Percentiles rank a stretch among this genome's conserved stretches.
phyloP scores from a whole-genome alignment of 92 coral and sea anemone genomes.

The Porites divaricata region DNA sequence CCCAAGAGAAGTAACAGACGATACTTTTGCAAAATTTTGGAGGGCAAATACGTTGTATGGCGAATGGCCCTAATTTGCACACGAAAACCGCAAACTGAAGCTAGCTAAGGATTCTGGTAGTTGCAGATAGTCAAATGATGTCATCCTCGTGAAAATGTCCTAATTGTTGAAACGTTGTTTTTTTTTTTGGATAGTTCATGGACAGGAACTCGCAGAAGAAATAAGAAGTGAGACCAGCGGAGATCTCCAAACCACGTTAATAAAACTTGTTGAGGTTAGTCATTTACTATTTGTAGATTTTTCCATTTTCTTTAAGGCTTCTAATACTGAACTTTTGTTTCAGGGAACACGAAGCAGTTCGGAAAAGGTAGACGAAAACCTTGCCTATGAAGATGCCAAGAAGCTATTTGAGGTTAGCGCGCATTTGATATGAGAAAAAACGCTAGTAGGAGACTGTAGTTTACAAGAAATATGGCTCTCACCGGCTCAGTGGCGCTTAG shows the following conservation, averaged over 20 bases:
- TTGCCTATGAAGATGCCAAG: slow-evolving; percentile 74
- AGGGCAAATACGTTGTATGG: too few relatives aligned
- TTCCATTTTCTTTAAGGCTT: background rate
- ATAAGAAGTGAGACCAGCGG: slow-evolving; percentile 89
- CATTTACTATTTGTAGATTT: background rate
- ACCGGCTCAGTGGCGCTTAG: too few relatives aligned
- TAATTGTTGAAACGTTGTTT: background rate
- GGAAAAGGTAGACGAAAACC: slow-evolving; percentile 60
- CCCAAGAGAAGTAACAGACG: too few relatives aligned
- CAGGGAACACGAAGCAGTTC: slow-evolving; percentile 57
- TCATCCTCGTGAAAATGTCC: background rate
- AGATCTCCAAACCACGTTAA: slow-evolving; percentile 75
- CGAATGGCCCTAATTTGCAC: too few relatives aligned
- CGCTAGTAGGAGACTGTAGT: too few relatives aligned
- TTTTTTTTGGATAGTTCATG: slow-evolving; percentile 51
- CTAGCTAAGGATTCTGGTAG: background rate
- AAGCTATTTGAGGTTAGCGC: slow-evolving; percentile 72
- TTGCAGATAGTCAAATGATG: background rate
- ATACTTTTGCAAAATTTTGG: too few relatives aligned
- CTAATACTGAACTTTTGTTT: background rate
- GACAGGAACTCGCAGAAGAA: slow-evolving; percentile 70
- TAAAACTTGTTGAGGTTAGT: slow-evolving; percentile 74
- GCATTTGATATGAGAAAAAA: background rate
- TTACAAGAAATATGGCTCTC: too few relatives aligned
- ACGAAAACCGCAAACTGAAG: too few relatives aligned